Evolutionary conservation across 2,888 invertebrate genomes (phyloP).

Genomic region (Rhopalosiphum nymphaeae): DNA sequence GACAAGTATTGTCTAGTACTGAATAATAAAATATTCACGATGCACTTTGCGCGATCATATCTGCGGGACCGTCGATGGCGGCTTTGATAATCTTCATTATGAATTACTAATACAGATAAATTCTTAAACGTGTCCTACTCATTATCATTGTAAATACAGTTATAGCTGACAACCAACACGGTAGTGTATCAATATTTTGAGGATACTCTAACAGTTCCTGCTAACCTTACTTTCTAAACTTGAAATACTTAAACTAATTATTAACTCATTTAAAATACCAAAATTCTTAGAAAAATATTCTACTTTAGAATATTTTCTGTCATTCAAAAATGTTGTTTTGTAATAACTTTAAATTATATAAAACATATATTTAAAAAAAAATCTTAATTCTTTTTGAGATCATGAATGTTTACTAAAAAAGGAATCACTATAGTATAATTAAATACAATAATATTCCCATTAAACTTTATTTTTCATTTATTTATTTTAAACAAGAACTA

Average conservation of each 20-base stretch:
- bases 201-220: neutral
- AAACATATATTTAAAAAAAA: too few species aligned
- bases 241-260: neutral
- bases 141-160: too few species aligned
- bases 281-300: neutral
- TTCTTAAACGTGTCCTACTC: too few species aligned
- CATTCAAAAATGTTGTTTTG: neutral
- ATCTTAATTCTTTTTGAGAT: too few species aligned
- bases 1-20: neutral
- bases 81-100: neutral
- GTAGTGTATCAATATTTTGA: neutral
- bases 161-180: too few species aligned
- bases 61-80: neutral
- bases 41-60: neutral
- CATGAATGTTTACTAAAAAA: too few species aligned
- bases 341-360: neutral
- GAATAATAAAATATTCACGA: neutral
- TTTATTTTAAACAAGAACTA: too few species aligned
- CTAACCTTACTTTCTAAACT: neutral
- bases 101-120: too few species aligned
- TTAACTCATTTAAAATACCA: neutral
- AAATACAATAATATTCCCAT: too few species aligned
- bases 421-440: too few species aligned
- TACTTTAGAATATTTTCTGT: neutral
- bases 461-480: too few species aligned